A percentile compares a stretch with the other conserved stretches of the same genome.
Evolutionary conservation across 2,797 vertebrate genomes (phyloP).

Genomic region (Varecia variegata): DNA sequence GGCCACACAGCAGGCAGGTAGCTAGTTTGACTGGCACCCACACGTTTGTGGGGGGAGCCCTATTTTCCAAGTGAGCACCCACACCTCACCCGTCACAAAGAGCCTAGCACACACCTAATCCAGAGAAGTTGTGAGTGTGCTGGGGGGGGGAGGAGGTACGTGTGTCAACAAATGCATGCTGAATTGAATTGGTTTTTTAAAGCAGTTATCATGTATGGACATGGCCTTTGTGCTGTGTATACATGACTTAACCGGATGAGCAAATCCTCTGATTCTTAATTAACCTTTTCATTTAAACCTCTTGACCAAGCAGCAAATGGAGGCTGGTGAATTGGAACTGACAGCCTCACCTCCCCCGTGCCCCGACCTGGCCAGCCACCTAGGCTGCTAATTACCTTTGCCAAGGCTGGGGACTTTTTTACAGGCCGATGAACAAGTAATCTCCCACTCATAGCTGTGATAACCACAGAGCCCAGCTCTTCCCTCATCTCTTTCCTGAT

Average conservation of each 20-base stretch:
- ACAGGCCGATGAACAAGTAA: slow-evolving; percentile 49
- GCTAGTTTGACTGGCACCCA: neutral
- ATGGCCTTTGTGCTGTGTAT: neutral
- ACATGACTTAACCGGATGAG: slow-evolving; percentile 1
- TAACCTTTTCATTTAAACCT: slow-evolving; percentile 65
- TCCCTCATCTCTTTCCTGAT: slow-evolving; percentile 36
- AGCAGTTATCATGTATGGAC: slow-evolving; percentile 1
- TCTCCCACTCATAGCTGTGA: slow-evolving; percentile 43
- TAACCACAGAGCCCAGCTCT: neutral
- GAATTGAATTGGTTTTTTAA: neutral
- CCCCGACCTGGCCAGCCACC: slow-evolving; percentile 19
- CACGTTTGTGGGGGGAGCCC: neutral
- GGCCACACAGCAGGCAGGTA: neutral
- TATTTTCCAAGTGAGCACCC: neutral
- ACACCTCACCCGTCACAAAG: neutral
- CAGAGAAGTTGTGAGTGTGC: neutral
- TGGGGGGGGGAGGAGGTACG: neutral
- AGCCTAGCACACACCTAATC: neutral
- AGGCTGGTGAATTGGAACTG: slow-evolving; percentile 33
- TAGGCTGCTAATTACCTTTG: slow-evolving; percentile 51
- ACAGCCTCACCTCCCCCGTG: neutral
- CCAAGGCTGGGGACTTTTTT: slow-evolving; percentile 36
- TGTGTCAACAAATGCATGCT: neutral
- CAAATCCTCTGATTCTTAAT: slow-evolving; percentile 62
- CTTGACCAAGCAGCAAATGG: slow-evolving; percentile 50